Evolutionary conservation across 2,888 invertebrate genomes (phyloP), one percentile per base, ranked within the genome.

Genomic region (Esperia sulphurella): DNA sequence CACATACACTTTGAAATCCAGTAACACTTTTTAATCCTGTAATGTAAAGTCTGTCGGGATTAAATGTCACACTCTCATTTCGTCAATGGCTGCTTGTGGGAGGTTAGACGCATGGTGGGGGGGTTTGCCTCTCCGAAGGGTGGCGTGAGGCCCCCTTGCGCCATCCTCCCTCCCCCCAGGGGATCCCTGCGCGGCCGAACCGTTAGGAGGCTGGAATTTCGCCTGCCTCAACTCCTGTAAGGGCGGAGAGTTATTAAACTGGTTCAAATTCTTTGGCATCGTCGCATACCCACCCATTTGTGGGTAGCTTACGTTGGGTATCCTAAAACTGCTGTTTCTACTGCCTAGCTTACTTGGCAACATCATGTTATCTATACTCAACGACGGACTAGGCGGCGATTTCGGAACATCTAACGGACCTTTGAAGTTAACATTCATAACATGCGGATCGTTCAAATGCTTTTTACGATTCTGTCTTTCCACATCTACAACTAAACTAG

Each of bases 11-110:
- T 63, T 58, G 65, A 62, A 67, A 70, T 65, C 61, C 54, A 52
- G 54, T 63, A 63, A 71, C 68, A 71, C 65, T 65, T 71, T 65
- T 76, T 73, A 73, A 71, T 74, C 60, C 66, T 62, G 71, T 73
- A 73, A 76, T 71, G 68, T 65, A 71, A 63, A 74, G 72, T 78
- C 68, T 67, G 63, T 65, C 63, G 67, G 67, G 59, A 76, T 78
- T 76, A 74, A 78, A 63, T 78, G 95, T 96, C 96, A 96, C 93
- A 96, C 96, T 83, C 96, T 91, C 96, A 96, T 96, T 90, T 96
- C 96, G 79, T 95, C 95, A 86, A 96, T 95, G 54, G 95, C 95
- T 59, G 95, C 95, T 77, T 95, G 94, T 45, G 95, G 95, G 78
- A 95, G 92, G 75, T 91, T 91, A 70, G 92, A 90, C 52, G 90